These are phyloP conservation scores for Tragelaphus imberbis DNA, from an alignment of 2,113 vertebrate species.

Conservation along the genomic window DNA sequence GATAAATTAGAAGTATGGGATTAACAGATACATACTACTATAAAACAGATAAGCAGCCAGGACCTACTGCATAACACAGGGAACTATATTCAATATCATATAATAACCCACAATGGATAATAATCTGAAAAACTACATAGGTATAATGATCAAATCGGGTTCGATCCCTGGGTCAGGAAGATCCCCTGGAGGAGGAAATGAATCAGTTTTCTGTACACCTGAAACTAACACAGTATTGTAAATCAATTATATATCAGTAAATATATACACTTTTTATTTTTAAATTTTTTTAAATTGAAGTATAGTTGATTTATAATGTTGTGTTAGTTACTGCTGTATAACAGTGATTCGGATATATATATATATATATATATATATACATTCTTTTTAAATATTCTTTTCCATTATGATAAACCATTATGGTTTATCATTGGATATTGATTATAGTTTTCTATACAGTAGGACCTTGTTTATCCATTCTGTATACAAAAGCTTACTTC, in stretches of 20 bases:
- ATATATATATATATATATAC: neutral
- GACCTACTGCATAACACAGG: neutral
- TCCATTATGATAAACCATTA: neutral
- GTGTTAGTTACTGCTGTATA: neutral
- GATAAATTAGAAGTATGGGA: neutral
- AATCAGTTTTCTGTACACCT: neutral
- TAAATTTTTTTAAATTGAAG: neutral
- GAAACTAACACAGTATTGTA: neutral
- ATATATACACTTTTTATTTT: neutral
- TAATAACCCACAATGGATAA: neutral
- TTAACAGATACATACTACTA: neutral
- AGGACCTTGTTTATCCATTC: neutral
- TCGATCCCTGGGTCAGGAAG: neutral
- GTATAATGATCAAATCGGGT: neutral
- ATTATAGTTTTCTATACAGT: neutral
- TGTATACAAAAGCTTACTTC: neutral
- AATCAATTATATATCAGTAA: neutral
- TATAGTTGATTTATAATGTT: neutral
- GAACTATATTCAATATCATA: neutral
- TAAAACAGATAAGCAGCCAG: neutral
- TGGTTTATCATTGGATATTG: neutral
- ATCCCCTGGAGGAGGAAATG: neutral
- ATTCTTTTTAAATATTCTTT: neutral
- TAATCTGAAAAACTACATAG: neutral
- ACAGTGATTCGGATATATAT: neutral